A percentile compares a stretch with the other conserved stretches of the same genome.
phyloP scores from a whole-genome alignment of 1,140 invertebrate genomes.

The Pomacea maculata region DNA sequence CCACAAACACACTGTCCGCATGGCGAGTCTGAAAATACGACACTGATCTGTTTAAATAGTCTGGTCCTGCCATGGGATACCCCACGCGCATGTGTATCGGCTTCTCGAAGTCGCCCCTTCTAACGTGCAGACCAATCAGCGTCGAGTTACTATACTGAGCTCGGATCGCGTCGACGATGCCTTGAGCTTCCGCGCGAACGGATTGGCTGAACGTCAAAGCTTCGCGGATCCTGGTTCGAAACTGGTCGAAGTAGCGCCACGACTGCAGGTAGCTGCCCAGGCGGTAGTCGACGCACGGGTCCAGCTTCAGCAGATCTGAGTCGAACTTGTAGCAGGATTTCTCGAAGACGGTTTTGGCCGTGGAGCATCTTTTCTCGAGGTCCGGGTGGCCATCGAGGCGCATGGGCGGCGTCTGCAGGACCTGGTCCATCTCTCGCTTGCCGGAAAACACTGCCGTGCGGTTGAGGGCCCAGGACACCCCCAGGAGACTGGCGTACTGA shows the following conservation, averaged over 20 bases:
- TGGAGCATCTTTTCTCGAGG: neutral
- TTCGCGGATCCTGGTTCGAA: slow-evolving; percentile 23
- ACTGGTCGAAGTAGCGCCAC: slow-evolving; percentile 47
- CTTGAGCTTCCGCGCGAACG: slow-evolving; percentile 25
- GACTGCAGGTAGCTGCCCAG: slow-evolving; percentile 41
- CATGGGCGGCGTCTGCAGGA: slow-evolving; percentile 19
- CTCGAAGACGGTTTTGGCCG: neutral
- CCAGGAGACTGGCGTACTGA: slow-evolving; percentile 44
- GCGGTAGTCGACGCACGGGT: slow-evolving; percentile 16
- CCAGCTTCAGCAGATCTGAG: slow-evolving; percentile 26
- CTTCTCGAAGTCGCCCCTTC: slow-evolving; percentile 42
- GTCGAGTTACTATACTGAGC: slow-evolving; percentile 10
- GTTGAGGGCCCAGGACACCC: slow-evolving; percentile 31
- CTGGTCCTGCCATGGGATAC: slow-evolving; percentile 27
- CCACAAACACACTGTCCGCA: slow-evolving; percentile 31
- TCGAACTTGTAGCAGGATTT: slow-evolving; percentile 33
- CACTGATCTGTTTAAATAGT: slow-evolving; percentile 38
- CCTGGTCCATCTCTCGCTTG: slow-evolving; percentile 11
- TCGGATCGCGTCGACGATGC: slow-evolving; percentile 12
- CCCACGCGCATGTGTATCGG: slow-evolving; percentile 13
- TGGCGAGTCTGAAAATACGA: slow-evolving; percentile 27
- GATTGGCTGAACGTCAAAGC: slow-evolving; percentile 34
- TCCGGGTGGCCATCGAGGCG: neutral
- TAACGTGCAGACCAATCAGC: slow-evolving; percentile 45
- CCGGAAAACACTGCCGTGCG: slow-evolving; percentile 25